These are phyloP conservation scores for Vespertilio murinus DNA, from an alignment of 2,797 vertebrate genomes.

Conservation along the genomic window DNA sequence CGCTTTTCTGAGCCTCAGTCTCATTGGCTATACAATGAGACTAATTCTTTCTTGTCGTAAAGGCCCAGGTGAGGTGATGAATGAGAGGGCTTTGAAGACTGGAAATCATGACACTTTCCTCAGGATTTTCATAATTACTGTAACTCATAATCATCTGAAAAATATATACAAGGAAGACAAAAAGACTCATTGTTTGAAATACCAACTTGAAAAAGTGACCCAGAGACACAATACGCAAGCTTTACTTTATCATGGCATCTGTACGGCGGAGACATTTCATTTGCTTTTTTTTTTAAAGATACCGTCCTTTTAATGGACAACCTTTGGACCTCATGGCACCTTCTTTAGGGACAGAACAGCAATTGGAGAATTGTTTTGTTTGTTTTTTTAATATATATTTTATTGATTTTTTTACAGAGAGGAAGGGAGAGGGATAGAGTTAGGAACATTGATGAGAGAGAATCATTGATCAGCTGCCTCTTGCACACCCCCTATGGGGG, in stretches of 20 bases:
- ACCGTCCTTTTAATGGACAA: neutral
- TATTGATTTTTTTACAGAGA: too few relatives aligned
- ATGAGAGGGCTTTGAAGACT: constrained; percentile 44
- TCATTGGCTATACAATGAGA: constrained; percentile 51
- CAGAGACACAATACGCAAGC: neutral
- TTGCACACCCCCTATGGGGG: too few relatives aligned
- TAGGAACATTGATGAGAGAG: too few relatives aligned
- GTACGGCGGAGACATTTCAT: neutral
- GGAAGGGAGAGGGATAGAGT: too few relatives aligned
- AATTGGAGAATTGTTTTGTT: constrained; percentile 1
- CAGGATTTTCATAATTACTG: neutral
- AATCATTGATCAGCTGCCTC: too few relatives aligned
- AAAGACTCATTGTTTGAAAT: constrained; percentile 29
- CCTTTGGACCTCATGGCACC: neutral
- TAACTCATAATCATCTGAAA: constrained; percentile 11
- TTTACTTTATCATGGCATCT: neutral
- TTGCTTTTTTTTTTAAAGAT: neutral
- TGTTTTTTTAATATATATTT: too few relatives aligned
- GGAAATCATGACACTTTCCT: neutral
- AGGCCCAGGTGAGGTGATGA: constrained; percentile 10
- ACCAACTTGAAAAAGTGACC: neutral
- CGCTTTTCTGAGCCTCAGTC: constrained; percentile 35
- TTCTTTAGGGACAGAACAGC: neutral
- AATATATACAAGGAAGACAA: neutral
- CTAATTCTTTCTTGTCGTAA: constrained; percentile 42